Evolutionary conservation across 2,888 invertebrate genomes (phyloP).

Genomic region (Meiosimyza decipiens): DNA sequence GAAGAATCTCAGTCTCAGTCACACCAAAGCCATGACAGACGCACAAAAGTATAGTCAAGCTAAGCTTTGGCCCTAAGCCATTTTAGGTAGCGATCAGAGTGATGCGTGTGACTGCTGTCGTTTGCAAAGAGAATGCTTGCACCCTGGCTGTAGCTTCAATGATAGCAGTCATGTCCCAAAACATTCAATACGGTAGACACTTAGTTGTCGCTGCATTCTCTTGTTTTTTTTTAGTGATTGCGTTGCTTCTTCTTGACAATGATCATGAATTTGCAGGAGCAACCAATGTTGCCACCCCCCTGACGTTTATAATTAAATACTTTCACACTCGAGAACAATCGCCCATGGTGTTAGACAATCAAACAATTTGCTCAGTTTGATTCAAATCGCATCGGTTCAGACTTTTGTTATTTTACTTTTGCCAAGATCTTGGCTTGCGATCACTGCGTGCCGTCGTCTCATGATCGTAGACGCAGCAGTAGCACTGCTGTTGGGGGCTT

Average conservation of each 20-base stretch:
- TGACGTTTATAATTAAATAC: slow-evolving; percentile 65
- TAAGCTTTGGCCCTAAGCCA: background rate
- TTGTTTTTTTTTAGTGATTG: slow-evolving; percentile 1
- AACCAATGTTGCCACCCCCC: slow-evolving; percentile 49
- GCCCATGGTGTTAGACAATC: slow-evolving; percentile 39
- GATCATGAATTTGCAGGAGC: background rate
- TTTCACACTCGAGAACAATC: slow-evolving; percentile 67
- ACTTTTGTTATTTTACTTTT: background rate
- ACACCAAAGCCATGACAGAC: slow-evolving; percentile 13
- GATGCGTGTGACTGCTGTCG: no score
- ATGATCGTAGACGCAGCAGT: slow-evolving; percentile 12
- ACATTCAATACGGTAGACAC: no score
- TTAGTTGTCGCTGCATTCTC: background rate
- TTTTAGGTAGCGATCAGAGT: slow-evolving; percentile 4
- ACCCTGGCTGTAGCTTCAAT: no score
- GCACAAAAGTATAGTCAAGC: background rate
- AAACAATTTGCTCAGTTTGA: slow-evolving; percentile 27
- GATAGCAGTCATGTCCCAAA: no score
- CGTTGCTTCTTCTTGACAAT: background rate
- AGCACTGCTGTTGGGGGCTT: slow-evolving; percentile 3
- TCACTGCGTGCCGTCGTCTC: background rate
- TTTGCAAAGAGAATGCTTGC: no score
- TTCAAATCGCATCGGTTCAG: background rate
- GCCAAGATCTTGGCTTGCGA: background rate
- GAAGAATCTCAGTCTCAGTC: slow-evolving; percentile 29